These are phyloP conservation scores for Phaedon cochleariae DNA, from an alignment of 2,888 invertebrate species.

Conservation along the genomic window DNA sequence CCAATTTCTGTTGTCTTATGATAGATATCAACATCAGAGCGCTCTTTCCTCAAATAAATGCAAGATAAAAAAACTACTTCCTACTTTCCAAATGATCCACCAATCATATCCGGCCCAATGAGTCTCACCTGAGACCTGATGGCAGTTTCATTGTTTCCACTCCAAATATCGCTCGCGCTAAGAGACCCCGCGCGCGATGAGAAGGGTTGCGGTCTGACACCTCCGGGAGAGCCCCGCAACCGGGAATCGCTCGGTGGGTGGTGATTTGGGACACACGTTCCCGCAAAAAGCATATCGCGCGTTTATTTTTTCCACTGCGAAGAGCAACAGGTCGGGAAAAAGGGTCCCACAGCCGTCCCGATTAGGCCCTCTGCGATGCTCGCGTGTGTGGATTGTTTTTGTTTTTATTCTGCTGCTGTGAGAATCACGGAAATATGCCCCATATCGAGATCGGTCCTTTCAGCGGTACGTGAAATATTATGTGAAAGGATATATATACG, in stretches of 20 bases:
- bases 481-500: no score
- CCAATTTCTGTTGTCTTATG: no score
- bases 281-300: slow-evolving; percentile 48
- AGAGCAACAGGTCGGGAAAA: slow-evolving; percentile 47
- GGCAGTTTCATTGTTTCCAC: neutral
- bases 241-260: slow-evolving; percentile 45
- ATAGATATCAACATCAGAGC: no score
- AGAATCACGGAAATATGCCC: neutral
- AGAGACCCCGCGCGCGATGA: neutral
- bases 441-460: neutral
- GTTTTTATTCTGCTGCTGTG: neutral
- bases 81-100: no score
- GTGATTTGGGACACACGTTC: slow-evolving; percentile 48
- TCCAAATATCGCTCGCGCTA: neutral
- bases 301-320: slow-evolving; percentile 41
- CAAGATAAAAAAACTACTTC: no score
- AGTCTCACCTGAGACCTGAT: no score
- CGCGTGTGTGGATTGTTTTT: neutral
- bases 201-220: slow-evolving; percentile 40
- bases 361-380: neutral
- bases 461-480: no score
- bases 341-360: neutral
- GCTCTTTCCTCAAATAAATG: no score
- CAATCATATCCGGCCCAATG: no score
- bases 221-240: slow-evolving; percentile 29